These are phyloP conservation scores for Gopherus evgoodei DNA, from an alignment of 2,113 vertebrate genomes.

Conservation along the genomic window DNA sequence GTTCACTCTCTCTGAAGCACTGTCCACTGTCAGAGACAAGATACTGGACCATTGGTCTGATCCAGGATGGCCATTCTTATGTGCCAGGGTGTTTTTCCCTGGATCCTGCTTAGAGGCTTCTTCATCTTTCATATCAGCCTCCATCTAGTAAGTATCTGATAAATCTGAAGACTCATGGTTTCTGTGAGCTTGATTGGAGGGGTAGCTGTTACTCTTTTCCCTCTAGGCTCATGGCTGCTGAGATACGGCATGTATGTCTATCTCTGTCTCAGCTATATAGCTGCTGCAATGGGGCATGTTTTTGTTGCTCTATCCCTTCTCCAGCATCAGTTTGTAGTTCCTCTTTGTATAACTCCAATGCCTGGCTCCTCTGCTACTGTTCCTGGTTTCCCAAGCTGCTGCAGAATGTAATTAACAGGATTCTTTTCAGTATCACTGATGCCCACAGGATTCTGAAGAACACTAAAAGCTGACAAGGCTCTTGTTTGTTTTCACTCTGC, in stretches of 20 bases:
- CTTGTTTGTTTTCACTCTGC: conserved; percentile 35
- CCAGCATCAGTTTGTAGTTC: neutral
- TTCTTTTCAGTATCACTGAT: neutral
- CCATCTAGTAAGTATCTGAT: neutral
- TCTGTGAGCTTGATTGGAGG: neutral
- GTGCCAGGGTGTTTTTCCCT: neutral
- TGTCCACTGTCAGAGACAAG: neutral
- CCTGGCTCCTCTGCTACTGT: neutral
- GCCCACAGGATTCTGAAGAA: conserved; percentile 1
- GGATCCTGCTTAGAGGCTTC: neutral
- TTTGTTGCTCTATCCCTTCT: neutral
- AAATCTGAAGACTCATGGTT: neutral
- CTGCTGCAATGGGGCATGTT: neutral
- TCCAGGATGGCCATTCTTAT: neutral
- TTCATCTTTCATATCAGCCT: neutral
- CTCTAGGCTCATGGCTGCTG: neutral
- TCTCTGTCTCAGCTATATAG: neutral
- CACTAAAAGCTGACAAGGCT: neutral
- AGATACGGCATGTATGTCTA: neutral
- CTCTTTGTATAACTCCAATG: neutral
- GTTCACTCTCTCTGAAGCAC: neutral
- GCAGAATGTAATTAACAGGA: accelerated
- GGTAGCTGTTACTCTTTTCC: neutral
- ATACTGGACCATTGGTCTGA: neutral
- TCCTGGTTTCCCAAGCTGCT: accelerated